phyloP scores from a whole-genome alignment of 2,797 vertebrate species.

The Takifugu rubripes region DNA sequence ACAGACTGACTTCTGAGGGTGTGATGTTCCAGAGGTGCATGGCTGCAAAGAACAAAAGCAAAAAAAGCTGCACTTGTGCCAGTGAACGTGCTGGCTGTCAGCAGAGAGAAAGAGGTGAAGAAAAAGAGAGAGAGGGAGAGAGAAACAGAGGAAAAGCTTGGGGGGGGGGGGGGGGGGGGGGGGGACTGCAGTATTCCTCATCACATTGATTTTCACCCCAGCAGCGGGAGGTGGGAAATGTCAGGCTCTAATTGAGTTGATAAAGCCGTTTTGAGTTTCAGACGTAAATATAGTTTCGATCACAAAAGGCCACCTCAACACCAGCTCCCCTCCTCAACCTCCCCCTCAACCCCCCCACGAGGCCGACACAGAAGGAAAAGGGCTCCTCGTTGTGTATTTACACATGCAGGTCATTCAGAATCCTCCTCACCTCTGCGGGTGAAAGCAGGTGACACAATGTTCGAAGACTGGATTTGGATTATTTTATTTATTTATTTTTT shows the following conservation, averaged over 20 bases:
- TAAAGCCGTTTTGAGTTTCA: slow-evolving; percentile 72
- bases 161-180: slow-evolving; percentile 39
- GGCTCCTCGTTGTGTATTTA: slow-evolving; percentile 24
- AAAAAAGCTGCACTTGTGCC: slow-evolving; percentile 21
- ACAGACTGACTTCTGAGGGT: slow-evolving; percentile 52
- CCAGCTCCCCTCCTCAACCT: slow-evolving; percentile 30
- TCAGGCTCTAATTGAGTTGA: slow-evolving; percentile 78
- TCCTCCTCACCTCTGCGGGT: not conserved
- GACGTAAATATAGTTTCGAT: slow-evolving; percentile 62
- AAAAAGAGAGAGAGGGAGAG: slow-evolving; percentile 47
- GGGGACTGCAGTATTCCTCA: slow-evolving; percentile 67
- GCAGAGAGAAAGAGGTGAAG: slow-evolving; percentile 30
- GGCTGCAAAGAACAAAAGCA: not conserved
- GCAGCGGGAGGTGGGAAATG: slow-evolving; percentile 71
- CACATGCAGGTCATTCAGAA: slow-evolving; percentile 19
- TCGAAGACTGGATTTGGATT: too few relatives aligned
- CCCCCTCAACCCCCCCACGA: slow-evolving; percentile 4
- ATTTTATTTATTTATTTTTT: too few relatives aligned
- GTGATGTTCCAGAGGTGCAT: slow-evolving; percentile 41
- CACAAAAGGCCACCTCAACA: slow-evolving; percentile 55
- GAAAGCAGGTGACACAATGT: slow-evolving; percentile 19
- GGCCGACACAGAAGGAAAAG: slow-evolving; percentile 40
- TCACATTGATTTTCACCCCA: slow-evolving; percentile 69
- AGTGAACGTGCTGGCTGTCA: slow-evolving; percentile 52
- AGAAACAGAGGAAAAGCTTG: not conserved